A percentile compares a stretch with the other conserved stretches of the same genome.
phyloP scores from a whole-genome alignment of 2,888 invertebrate species.

The Xanthia icteritia region DNA sequence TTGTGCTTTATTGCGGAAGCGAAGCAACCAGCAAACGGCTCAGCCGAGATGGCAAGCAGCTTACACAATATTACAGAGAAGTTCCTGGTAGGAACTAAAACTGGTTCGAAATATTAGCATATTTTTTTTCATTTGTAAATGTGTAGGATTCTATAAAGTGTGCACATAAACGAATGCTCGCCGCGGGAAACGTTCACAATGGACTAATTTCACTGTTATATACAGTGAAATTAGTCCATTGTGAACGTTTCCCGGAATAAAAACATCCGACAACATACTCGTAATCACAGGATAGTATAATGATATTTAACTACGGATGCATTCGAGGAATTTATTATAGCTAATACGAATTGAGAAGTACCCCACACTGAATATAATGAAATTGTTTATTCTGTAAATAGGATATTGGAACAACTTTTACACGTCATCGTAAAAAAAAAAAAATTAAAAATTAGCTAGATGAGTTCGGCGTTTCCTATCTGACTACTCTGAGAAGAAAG shows the following conservation, averaged over 20 bases:
- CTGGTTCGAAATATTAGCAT: background rate
- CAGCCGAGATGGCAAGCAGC: conserved; percentile 10
- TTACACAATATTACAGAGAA: conserved; percentile 11
- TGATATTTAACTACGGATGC: background rate
- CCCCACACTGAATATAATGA: too few species aligned
- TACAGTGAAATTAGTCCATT: too few species aligned
- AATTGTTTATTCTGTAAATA: too few species aligned
- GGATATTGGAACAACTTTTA: too few species aligned
- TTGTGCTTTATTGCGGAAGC: conserved; percentile 44
- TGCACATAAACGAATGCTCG: too few species aligned
- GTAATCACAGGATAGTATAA: background rate
- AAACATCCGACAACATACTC: background rate
- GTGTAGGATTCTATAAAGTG: background rate
- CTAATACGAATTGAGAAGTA: background rate
- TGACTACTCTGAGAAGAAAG: too few species aligned
- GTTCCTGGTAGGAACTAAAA: conserved; percentile 1
- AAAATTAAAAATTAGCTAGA: too few species aligned
- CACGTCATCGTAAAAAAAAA: too few species aligned
- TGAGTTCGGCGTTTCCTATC: too few species aligned
- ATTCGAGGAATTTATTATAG: background rate
- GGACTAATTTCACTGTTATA: too few species aligned
- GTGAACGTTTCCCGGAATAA: background rate
- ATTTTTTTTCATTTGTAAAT: background rate
- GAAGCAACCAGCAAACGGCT: conserved; percentile 1
- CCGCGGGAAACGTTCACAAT: too few species aligned